Evolutionary conservation across 2,113 vertebrate species (phyloP), one percentile per base, ranked within the genome.

Genomic region (Chitala chitala): DNA sequence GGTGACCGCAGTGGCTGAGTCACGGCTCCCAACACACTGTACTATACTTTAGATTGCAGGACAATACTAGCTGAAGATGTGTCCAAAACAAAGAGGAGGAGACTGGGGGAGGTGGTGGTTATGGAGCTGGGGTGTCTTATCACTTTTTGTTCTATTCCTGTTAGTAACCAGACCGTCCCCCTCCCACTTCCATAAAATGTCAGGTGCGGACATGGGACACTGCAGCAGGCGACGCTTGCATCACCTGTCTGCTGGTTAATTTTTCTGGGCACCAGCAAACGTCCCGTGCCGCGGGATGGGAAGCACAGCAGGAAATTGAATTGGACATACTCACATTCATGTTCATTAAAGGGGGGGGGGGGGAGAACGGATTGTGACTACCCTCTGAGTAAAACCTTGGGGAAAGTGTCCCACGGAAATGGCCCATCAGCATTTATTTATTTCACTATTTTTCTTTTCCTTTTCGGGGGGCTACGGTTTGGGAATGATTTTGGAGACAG

Each of bases 361-460:
- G 69, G 75, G 66, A n/a, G 51, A 69, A 75, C 74, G 75, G 78
- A 71, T 84, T 79, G 77, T 69, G 70, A 69, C 79, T 78, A 77
- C 78, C 80, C 78, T 79, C 78, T 74, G 78, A 76, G 80, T 76
- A 15, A 71, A 77, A 80, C 78, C 86, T 83, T 79, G 38, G 81
- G 82, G 73, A 78, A 79, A 84, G 81, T 81, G 86, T 89, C 85
- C 82, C 54, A 85, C 81, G 82, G 87, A 89, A 87, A 86, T 83
- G 80, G 84, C 79, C 79, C 85, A 83, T 87, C 87, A 83, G 78
- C 83, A 87, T 87, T 80, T 87, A 84, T 88, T 88, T 88, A 86
- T 87, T 87, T 86, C 84, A 83, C 72, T 79, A 48, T 70, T 78
- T 81, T 77, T 74, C 76, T 78, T 78, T 82, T 77, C 75, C 75